Base-by-base conservation (phyloP, 2,888 invertebrate species). In the Lordiphosa fenestrarum region DNA sequence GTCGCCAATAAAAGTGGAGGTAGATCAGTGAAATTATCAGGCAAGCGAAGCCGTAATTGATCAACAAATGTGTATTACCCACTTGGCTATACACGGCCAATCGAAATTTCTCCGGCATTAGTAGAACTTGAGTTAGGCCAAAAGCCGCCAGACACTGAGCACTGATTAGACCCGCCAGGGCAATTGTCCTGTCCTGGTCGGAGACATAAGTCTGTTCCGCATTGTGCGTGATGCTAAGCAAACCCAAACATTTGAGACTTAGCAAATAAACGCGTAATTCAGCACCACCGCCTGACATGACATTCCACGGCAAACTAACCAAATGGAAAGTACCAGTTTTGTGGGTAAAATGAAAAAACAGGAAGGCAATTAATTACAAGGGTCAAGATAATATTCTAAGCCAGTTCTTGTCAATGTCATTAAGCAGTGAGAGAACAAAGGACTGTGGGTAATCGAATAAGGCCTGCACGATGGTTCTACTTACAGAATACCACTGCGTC, bases 211-310 rank as follows among this genome's bases (percentile, higher is more conserved):
- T 41, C 10, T 19, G 15, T 2, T 7, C 1, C 7, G 19, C 19
- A 6, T 70, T 48, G 5, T 57, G 59, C 6, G 65, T 62, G 0
- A 67, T 25, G 56, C 72, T 65, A 0, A 82, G 54, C 33, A 85
- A 53, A 6, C 86, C 86, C 38, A 77, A 39, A n/a, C 42, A 64
- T 44, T 77, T 82, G 2, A 85, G 49, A 10, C 70, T 82, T 2
- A 60, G 13, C 23, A 86, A 64, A 53, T 80, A 80, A n/a, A 74
- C 21, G 40, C 73, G 67, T 30, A 85, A 38, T 37, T 83, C 85
- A 15, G 25, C 41, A 38, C 67, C 73, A 38, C 67, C 73, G 61
- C 53, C 41, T n/a, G 58, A 63, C 85, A 80, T 81, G 66, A 38
- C 64, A 40, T 38, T 47, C 21, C 12, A 35, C 21, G 4, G 23